Evolutionary conservation across 2,888 invertebrate genomes (phyloP).

Genomic region (Pediacus dermestoides): DNA sequence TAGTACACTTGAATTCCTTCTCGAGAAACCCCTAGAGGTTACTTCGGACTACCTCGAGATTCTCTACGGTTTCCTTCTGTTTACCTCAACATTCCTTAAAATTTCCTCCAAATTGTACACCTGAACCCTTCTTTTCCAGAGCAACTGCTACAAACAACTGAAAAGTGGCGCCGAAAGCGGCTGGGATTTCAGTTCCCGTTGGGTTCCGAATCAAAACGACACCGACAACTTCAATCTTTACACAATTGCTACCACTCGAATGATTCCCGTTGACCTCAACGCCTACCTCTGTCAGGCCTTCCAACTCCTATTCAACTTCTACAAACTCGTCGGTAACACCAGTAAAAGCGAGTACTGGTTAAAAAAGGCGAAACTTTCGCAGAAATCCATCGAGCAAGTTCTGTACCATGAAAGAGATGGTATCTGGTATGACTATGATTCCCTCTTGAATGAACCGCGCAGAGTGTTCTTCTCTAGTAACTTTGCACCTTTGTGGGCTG

Average conservation of each 20-base stretch:
- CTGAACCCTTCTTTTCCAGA: no score
- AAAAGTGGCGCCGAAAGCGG: conserved; percentile 69
- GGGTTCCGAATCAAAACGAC: conserved; percentile 63
- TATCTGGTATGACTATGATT: conserved; percentile 73
- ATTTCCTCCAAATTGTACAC: no score
- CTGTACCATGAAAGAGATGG: conserved; percentile 74
- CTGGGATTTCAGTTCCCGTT: conserved; percentile 83
- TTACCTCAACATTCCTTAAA: no score
- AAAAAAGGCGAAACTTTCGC: conserved; percentile 47
- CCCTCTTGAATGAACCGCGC: conserved; percentile 53
- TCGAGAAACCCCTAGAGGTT: no score
- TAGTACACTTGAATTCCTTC: no score
- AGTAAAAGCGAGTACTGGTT: conserved; percentile 55
- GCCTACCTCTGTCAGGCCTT: conserved; percentile 71
- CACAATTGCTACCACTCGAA: conserved; percentile 61
- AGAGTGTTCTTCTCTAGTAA: conserved; percentile 69
- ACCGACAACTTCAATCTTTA: conserved; percentile 49
- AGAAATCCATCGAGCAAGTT: conserved; percentile 61
- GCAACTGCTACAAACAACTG: conserved; percentile 60
- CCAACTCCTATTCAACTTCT: conserved; percentile 59
- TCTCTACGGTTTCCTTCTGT: no score
- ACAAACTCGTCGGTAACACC: conserved; percentile 52
- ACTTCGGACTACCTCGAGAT: no score
- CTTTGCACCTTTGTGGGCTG: conserved; percentile 68
- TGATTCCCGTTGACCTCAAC: conserved; percentile 81